phyloP scores from a whole-genome alignment of 2,888 invertebrate species.

The Sarcophaga caerulescens region DNA sequence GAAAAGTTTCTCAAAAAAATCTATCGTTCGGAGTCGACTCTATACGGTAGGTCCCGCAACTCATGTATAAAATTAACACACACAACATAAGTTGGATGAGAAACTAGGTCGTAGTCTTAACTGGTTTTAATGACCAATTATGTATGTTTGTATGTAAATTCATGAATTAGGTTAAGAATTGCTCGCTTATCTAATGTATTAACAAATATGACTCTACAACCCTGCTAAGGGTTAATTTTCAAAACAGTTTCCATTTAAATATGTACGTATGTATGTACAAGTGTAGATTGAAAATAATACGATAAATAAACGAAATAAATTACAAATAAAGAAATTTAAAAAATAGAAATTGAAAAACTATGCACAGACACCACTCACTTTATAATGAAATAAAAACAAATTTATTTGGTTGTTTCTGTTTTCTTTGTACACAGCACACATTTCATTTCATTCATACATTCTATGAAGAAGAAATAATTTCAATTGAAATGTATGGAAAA shows the following conservation, averaged over 20 bases:
- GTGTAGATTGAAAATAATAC: background rate
- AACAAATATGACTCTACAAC: background rate
- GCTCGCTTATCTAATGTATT: no score
- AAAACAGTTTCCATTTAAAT: conserved; percentile 8
- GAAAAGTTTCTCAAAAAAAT: no score
- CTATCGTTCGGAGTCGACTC: no score
- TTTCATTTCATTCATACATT: background rate
- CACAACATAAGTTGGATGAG: no score
- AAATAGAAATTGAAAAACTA: background rate
- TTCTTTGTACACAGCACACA: no score
- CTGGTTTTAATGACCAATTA: no score
- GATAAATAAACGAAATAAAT: background rate
- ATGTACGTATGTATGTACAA: background rate
- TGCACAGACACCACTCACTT: background rate
- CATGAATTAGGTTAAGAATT: no score
- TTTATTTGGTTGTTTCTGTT: background rate
- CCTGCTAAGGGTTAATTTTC: background rate
- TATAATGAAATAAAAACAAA: conserved; percentile 33
- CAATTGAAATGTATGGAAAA: conserved; percentile 27
- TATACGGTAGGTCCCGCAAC: no score
- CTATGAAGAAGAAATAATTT: background rate
- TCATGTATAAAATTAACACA: no score
- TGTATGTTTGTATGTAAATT: no score
- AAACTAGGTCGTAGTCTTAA: no score
- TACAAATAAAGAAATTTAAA: background rate